phyloP scores from a whole-genome alignment of 2,113 vertebrate genomes.

The Sceloporus undulatus region DNA sequence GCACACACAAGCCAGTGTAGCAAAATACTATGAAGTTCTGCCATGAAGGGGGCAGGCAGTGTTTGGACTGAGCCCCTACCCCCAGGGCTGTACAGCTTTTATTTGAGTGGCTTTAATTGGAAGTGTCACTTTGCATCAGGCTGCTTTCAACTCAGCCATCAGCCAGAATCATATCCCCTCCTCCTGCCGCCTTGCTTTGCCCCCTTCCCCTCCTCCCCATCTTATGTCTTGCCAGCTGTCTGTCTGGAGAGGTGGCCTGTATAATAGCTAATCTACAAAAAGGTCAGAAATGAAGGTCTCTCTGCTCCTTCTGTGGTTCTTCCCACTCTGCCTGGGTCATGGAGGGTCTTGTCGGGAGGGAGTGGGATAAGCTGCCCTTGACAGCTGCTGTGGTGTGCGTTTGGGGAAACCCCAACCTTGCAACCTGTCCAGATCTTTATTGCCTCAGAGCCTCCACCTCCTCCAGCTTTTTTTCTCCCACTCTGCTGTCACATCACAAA shows the following conservation, averaged over 20 bases:
- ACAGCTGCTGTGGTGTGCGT: not conserved
- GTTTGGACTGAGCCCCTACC: too few species aligned
- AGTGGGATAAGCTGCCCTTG: not conserved
- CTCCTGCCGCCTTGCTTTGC: not conserved
- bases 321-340: not conserved
- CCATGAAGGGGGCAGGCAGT: not conserved
- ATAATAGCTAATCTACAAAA: conserved; percentile 22
- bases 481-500: not conserved
- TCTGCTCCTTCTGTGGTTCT: not conserved
- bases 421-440: not conserved
- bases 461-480: not conserved
- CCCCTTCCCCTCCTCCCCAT: not conserved
- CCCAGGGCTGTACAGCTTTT: not conserved
- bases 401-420: not conserved
- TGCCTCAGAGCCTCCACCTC: too few species aligned
- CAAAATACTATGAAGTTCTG: not conserved
- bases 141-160: not conserved
- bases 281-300: conserved; percentile 6
- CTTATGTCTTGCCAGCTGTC: conserved; percentile 11
- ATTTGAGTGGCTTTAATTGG: not conserved
- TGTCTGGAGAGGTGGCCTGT: not conserved
- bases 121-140: not conserved
- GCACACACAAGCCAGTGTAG: too few species aligned
- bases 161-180: not conserved
- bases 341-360: not conserved